Percentiles rank a stretch among this genome's conserved stretches.
These are phyloP conservation scores for Polyploca ridens DNA, from an alignment of 2,888 invertebrate genomes.

Conservation along the genomic window DNA sequence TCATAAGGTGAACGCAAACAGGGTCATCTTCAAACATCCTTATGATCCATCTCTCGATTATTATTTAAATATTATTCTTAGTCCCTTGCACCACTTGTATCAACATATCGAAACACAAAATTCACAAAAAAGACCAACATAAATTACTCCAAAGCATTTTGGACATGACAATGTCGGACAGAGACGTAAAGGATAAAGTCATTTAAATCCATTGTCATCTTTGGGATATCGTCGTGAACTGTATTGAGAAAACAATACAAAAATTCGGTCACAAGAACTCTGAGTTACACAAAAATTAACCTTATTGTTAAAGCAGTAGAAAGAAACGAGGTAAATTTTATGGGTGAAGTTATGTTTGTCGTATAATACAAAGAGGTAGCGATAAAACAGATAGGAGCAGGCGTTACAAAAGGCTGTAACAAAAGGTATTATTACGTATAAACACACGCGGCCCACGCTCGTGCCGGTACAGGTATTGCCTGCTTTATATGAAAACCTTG, in stretches of 20 bases:
- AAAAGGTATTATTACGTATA: slow-evolving; percentile 71
- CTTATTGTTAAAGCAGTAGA: slow-evolving; percentile 33
- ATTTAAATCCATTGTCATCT: slow-evolving; percentile 81
- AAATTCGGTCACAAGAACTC: slow-evolving; percentile 22
- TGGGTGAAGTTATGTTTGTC: slow-evolving; percentile 32
- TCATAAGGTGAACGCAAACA: slow-evolving; percentile 40
- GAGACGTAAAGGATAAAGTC: slow-evolving; percentile 74
- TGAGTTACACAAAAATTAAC: slow-evolving; percentile 33
- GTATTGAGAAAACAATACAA: slow-evolving; percentile 47
- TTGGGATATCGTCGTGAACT: slow-evolving; percentile 54
- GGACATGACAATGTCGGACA: slow-evolving; percentile 60
- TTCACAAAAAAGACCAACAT: slow-evolving; percentile 55
- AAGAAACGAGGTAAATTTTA: slow-evolving; percentile 17
- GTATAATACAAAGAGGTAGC: slow-evolving; percentile 61
- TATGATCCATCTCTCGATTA: slow-evolving; percentile 32
- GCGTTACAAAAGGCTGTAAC: slow-evolving; percentile 71
- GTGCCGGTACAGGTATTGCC: slow-evolving; percentile 2
- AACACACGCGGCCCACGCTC: slow-evolving; percentile 49
- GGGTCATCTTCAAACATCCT: slow-evolving; percentile 46
- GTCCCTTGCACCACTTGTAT: slow-evolving; percentile 66
- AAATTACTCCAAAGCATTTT: slow-evolving; percentile 66
- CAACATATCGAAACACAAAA: slow-evolving; percentile 59
- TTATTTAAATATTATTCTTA: slow-evolving; percentile 59
- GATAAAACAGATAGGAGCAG: slow-evolving; percentile 76
- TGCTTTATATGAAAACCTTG: slow-evolving; percentile 1